These are phyloP conservation scores for Pelodytes ibericus DNA, from an alignment of 2,797 vertebrate genomes.

Conservation along the genomic window DNA sequence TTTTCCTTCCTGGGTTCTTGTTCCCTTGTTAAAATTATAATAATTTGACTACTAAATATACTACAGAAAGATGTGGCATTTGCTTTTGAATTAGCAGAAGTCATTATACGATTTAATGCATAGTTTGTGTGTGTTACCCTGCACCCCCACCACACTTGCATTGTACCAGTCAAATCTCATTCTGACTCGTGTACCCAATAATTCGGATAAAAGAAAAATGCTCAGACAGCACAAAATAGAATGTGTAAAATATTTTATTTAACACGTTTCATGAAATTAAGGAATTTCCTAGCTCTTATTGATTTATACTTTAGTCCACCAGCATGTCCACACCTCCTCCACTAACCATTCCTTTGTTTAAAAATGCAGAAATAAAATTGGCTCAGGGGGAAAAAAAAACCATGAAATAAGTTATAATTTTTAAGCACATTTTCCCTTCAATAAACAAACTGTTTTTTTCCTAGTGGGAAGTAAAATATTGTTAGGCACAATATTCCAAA, in stretches of 20 bases:
- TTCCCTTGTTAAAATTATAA: too few relatives aligned
- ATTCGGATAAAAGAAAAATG: neutral
- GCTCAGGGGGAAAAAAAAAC: conserved; percentile 19
- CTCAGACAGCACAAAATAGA: conserved; percentile 13
- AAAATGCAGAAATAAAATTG: conserved; percentile 19
- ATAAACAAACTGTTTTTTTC: neutral
- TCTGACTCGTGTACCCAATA: neutral
- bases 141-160: too few relatives aligned
- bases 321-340: conserved; percentile 28
- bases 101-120: too few relatives aligned
- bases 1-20: too few relatives aligned
- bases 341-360: conserved; percentile 14
- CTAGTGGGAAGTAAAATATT: conserved; percentile 24
- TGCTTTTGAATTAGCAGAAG: too few relatives aligned
- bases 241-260: conserved; percentile 56
- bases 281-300: conserved; percentile 44
- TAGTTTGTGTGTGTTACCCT: too few relatives aligned
- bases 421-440: conserved; percentile 17
- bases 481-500: conserved; percentile 43
- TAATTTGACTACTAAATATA: too few relatives aligned
- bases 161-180: too few relatives aligned
- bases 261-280: conserved; percentile 41
- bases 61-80: too few relatives aligned
- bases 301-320: conserved; percentile 55
- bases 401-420: conserved; percentile 23